Base-by-base conservation (phyloP, 2,888 invertebrate genomes). In the Horisme vitalbata region DNA sequence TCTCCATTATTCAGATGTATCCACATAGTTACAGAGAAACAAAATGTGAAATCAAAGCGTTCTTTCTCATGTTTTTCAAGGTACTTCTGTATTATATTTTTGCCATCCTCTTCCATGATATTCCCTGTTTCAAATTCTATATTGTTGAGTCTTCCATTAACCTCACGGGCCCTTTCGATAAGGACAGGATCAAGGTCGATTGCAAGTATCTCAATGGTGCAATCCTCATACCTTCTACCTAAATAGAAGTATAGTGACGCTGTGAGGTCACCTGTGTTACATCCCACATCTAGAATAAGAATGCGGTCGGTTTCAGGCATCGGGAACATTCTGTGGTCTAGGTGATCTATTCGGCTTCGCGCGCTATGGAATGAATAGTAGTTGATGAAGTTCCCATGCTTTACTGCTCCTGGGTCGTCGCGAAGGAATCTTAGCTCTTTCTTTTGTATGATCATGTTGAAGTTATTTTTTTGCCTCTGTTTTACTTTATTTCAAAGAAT, bases 1-100 rank as follows among this genome's bases (percentile, higher is more conserved):
- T 97, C 97, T 4, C 96, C 95, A 78, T 94, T 90, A 75, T 97
- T 96, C 13, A 97, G 75, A 79, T 97, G 97, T 65, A 97, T 95
- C 97, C 97, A 97, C 96, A 97, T 96, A 10, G 96, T 95, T 18
- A 96, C 92, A 5, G 96, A 96, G 72, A 96, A 96, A 71, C 95
- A 95, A 75, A 95, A 95, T 34, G 92, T 90, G 2, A 92, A 85
- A 80, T 94, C 93, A 83, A 95, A 96, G 48, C 74, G 85, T 0
- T 63, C 34, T 33, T 80, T 88, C 1, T 82, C 63, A 51, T 81
- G 59, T 1, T 54, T 56, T 18, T 66, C 46, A 37, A 95, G 78
- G 74, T 91, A 93, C 0, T 76, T 56, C 5, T 75, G 57, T n/a
- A 94, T 69, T 2, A 69, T 38, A 21, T 61, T 46, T 21, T 78